Base-by-base conservation (phyloP, 2,888 invertebrate species). In the Aphodius sticticus region DNA sequence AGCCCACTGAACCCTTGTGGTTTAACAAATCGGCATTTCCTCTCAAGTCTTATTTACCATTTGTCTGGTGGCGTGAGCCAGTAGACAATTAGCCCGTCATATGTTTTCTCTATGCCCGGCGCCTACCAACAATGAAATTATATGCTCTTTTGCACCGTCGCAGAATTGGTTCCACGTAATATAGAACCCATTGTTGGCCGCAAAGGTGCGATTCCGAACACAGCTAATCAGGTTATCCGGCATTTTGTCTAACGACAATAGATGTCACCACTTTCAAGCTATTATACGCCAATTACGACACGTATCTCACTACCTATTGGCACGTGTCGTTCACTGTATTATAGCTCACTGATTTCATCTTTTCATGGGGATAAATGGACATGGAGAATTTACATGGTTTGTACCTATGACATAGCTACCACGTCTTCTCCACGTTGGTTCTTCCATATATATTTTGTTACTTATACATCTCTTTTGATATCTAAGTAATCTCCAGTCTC, bases 21-120 rank as follows among this genome's bases (percentile, higher is more conserved):
- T 87, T 87, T 87, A 86, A 86, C 87, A 87, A 86, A 85, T 87
- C 85, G 86, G 86, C 84, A 86, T 86, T 86, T 81, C 79, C 77
- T 79, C 77, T 76, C 78, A 37, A 69, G 77, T 12, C 77, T 77
- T 80, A 79, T 79, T 81, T 80, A 80, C 82, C 83, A 83, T 81
- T 83, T 83, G 83, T 82, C 82, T 78, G 77, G 76, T 81, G 77
- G 81, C 78, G 76, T 77, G 76, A 74, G 74, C 36, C 74, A 37
- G 35, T 74, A 26, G 26, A 74, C 74, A 74, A 74, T 74, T 74
- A 74, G 74, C 36, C 74, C 36, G 74, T 37, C 36, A 36, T 37
- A 74, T 74, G 74, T 74, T 35, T 74, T 74, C 74, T 74, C 74
- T 37, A 74, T 37, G n/a, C 35, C 36, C 74, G 74, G 35, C 74